These are phyloP conservation scores for Yasuhikotakia modesta DNA, from an alignment of 2,797 vertebrate genomes.

Conservation along the genomic window DNA sequence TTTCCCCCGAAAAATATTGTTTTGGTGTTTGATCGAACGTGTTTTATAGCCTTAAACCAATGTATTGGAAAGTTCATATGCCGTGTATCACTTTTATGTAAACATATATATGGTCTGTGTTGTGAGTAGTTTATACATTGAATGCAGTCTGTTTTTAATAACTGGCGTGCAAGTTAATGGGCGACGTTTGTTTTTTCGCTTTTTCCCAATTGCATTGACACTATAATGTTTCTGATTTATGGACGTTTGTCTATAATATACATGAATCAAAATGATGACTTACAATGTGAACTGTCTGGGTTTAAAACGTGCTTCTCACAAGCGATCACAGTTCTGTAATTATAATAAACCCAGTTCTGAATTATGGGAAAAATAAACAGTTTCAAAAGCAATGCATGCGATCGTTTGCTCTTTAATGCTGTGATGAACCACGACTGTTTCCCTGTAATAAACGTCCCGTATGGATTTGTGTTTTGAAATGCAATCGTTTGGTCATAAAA, in stretches of 20 bases:
- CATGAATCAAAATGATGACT: too few species aligned
- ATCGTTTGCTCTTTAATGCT: not conserved
- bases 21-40: not conserved
- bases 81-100: not conserved
- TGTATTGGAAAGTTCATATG: conserved; percentile 3
- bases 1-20: not conserved
- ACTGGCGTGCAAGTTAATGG: not conserved
- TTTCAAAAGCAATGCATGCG: not conserved
- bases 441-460: not conserved
- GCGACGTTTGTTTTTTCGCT: not conserved
- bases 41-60: not conserved
- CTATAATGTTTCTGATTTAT: too few species aligned
- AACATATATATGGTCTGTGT: not conserved
- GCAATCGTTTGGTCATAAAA: not conserved
- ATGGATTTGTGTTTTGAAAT: not conserved
- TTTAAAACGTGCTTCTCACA: too few species aligned
- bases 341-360: too few species aligned
- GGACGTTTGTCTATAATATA: too few species aligned
- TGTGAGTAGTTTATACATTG: not conserved
- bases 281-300: too few species aligned
- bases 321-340: too few species aligned
- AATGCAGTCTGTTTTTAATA: conserved; percentile 32
- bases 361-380: too few species aligned
- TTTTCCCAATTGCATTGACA: not conserved
- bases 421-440: not conserved